Conservation (phyloP, 2,113 vertebrate species). For the Xenopus borealis region DNA sequence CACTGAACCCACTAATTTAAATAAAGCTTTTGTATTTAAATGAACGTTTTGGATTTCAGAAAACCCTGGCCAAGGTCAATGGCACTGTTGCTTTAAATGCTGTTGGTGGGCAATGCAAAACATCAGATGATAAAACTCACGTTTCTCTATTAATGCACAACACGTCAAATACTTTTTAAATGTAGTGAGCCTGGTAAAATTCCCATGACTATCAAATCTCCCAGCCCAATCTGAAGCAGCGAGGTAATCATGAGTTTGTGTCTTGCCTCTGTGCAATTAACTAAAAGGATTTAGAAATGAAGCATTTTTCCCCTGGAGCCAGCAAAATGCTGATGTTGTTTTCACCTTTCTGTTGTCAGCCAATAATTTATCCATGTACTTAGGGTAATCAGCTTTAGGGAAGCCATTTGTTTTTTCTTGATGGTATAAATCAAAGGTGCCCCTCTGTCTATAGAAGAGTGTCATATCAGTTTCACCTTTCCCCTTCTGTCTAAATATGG, state of each 20-base stretch:
- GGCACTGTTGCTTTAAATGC: no score
- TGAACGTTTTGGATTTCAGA: no score
- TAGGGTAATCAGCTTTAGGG: slow-evolving; percentile 27
- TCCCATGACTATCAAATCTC: slow-evolving; percentile 5
- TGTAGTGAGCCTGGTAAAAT: not conserved
- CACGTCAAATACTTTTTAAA: not conserved
- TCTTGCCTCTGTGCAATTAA: slow-evolving; percentile 9
- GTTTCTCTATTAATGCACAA: no score
- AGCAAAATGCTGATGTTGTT: slow-evolving; percentile 23
- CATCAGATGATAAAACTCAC: no score
- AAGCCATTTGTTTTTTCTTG: slow-evolving; percentile 10
- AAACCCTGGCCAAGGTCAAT: no score
- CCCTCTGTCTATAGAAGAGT: not conserved
- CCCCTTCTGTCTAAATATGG: slow-evolving; percentile 14
- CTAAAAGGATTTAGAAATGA: slow-evolving; percentile 33
- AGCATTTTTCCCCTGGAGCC: not conserved
- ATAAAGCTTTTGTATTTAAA: no score
- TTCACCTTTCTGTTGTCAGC: slow-evolving; percentile 25
- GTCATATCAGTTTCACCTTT: slow-evolving; percentile 10
- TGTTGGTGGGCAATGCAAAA: no score
- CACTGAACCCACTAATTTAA: no score
- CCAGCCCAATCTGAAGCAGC: not conserved
- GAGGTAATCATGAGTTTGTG: not conserved
- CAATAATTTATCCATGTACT: slow-evolving; percentile 34
- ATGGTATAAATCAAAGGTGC: slow-evolving; percentile 22